Conservation (phyloP, 30 jellyfish, hydroid and myxozoan genomes). For the Clytia hemisphaerica region DNA sequence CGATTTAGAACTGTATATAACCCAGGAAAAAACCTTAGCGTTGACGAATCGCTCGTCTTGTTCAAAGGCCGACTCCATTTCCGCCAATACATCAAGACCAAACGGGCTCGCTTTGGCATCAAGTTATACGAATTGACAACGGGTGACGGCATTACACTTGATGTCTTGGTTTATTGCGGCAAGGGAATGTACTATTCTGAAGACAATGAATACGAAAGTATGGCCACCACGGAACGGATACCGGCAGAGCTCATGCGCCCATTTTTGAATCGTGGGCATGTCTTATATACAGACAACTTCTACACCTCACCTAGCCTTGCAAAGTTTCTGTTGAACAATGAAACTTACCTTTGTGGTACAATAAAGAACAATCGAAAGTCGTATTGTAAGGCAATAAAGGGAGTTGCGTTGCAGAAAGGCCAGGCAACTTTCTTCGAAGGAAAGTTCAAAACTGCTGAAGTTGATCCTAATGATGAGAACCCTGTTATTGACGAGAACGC, state of each 20-base stretch:
- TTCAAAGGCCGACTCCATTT: slow-evolving; percentile 26
- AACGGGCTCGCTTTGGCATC: slow-evolving; percentile 32
- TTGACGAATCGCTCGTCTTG: slow-evolving; percentile 1
- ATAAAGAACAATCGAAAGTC: slow-evolving; percentile 7
- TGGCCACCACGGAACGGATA: slow-evolving; percentile 4
- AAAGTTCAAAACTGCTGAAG: too few species aligned
- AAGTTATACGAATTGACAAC: slow-evolving; percentile 7
- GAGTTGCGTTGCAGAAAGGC: slow-evolving; percentile 10
- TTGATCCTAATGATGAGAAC: too few species aligned
- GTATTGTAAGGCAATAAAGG: not conserved
- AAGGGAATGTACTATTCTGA: slow-evolving; percentile 1
- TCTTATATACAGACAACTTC: slow-evolving; percentile 19
- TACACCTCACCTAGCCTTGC: slow-evolving; percentile 32
- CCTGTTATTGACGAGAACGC: too few species aligned
- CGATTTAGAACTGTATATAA: too few species aligned
- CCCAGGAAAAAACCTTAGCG: slow-evolving; percentile 21
- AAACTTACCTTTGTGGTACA: slow-evolving; percentile 32
- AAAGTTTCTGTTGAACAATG: not conserved
- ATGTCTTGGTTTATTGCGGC: slow-evolving; percentile 5
- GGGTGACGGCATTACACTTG: not conserved
- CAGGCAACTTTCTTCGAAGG: slow-evolving; percentile 6
- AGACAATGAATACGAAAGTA: slow-evolving; percentile 12
- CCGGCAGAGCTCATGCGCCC: not conserved
- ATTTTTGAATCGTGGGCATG: not conserved
- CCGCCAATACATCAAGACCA: slow-evolving; percentile 21